Evolutionary conservation across 2,888 invertebrate genomes (phyloP).

Genomic region (Diabrotica balteata): DNA sequence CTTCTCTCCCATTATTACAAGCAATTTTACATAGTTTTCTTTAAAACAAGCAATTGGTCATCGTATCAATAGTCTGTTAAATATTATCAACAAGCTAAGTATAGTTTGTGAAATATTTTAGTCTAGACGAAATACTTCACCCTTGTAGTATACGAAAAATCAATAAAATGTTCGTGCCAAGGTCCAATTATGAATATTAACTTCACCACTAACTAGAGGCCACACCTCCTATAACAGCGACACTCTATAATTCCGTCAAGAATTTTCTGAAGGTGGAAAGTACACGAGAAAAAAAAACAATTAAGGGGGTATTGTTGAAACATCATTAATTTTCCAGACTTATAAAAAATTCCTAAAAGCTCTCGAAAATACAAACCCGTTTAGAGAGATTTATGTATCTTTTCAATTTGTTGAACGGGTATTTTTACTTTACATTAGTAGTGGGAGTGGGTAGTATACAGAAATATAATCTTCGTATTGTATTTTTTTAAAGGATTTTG

Average conservation of each 20-base stretch:
- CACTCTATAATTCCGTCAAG: conserved; percentile 3
- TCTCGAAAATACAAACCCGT: not conserved
- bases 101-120: not conserved
- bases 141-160: conserved; percentile 2
- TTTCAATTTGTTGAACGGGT: not conserved
- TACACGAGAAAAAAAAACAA: not conserved
- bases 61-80: too few relatives aligned
- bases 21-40: too few relatives aligned
- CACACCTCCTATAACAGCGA: conserved; percentile 13
- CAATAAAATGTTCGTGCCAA: conserved; percentile 16
- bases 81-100: conserved; percentile 9
- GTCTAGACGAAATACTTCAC: conserved; percentile 16
- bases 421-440: too few relatives aligned
- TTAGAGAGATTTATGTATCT: not conserved
- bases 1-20: too few relatives aligned
- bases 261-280: not conserved
- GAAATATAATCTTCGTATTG: too few relatives aligned
- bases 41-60: too few relatives aligned
- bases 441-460: too few relatives aligned
- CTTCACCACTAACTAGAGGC: conserved; percentile 1
- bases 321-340: conserved; percentile 12
- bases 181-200: conserved; percentile 15
- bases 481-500: too few relatives aligned
- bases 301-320: conserved; percentile 7
- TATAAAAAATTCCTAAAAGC: conserved; percentile 7